These are phyloP conservation scores for Melanophora roralis DNA, from an alignment of 2,888 invertebrate genomes.

Conservation along the genomic window DNA sequence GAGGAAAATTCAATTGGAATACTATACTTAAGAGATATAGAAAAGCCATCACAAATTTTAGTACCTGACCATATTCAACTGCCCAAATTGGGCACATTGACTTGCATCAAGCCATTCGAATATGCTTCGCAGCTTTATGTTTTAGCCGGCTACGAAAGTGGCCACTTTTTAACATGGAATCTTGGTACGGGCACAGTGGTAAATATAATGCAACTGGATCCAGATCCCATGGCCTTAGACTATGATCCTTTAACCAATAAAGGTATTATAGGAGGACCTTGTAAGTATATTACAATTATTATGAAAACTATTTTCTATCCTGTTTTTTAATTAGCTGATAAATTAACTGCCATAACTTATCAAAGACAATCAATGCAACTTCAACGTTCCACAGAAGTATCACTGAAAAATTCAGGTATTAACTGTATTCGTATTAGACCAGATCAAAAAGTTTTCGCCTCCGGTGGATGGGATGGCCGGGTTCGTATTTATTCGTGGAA, in stretches of 20 bases:
- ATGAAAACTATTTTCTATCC: not conserved
- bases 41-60: conserved; percentile 71
- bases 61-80: conserved; percentile 72
- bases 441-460: conserved; percentile 85
- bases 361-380: conserved; percentile 76
- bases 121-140: conserved; percentile 78
- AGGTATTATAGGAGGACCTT: conserved; percentile 81
- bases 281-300: conserved; percentile 56
- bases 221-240: conserved; percentile 85
- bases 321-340: conserved; percentile 66
- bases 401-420: conserved; percentile 85
- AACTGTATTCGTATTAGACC: conserved; percentile 83
- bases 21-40: conserved; percentile 75
- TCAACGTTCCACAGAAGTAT: conserved; percentile 79
- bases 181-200: conserved; percentile 78
- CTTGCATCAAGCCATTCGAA: conserved; percentile 79
- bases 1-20: conserved; percentile 78
- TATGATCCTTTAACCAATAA: conserved; percentile 82
- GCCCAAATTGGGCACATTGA: conserved; percentile 79
- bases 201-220: conserved; percentile 76
- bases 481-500: conserved; percentile 88
- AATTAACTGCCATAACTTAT: conserved; percentile 72
- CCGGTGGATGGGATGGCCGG: conserved; percentile 87
- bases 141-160: conserved; percentile 86
- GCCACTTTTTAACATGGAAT: conserved; percentile 85